phyloP scores from a whole-genome alignment of 2,113 vertebrate species.

The Sminthopsis crassicaudata region DNA sequence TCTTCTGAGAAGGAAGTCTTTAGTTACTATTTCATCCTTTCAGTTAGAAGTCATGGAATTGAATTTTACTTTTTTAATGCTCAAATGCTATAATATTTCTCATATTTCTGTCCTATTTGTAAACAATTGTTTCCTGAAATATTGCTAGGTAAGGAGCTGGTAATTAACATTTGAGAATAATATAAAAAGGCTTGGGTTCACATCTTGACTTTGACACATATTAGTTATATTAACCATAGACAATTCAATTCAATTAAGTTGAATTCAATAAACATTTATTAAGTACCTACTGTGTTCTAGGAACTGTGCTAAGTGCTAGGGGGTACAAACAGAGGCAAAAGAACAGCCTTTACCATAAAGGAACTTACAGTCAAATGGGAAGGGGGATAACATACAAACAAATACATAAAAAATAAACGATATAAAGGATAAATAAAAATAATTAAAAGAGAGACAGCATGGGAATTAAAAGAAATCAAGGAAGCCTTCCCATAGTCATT shows the following conservation, averaged over 20 bases:
- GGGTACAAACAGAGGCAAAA: background rate
- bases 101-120: slow-evolving; percentile 31
- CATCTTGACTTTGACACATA: background rate
- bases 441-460: background rate
- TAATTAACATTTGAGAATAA: background rate
- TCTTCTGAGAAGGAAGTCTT: slow-evolving; percentile 3
- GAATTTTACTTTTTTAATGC: slow-evolving; percentile 1
- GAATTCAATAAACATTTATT: background rate
- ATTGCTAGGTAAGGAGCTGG: background rate
- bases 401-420: background rate
- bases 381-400: background rate
- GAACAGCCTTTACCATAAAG: background rate
- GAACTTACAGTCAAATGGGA: background rate
- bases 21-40: slow-evolving; percentile 7
- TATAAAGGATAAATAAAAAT: background rate
- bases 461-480: background rate
- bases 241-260: background rate
- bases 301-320: no score
- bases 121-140: slow-evolving; percentile 15
- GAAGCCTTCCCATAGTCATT: no score
- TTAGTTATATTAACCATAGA: background rate
- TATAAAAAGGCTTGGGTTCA: background rate
- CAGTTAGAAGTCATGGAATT: background rate
- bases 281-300: background rate
- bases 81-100: slow-evolving; percentile 2